Base-by-base conservation (phyloP, 2,888 invertebrate genomes). In the Torymus texanus region DNA sequence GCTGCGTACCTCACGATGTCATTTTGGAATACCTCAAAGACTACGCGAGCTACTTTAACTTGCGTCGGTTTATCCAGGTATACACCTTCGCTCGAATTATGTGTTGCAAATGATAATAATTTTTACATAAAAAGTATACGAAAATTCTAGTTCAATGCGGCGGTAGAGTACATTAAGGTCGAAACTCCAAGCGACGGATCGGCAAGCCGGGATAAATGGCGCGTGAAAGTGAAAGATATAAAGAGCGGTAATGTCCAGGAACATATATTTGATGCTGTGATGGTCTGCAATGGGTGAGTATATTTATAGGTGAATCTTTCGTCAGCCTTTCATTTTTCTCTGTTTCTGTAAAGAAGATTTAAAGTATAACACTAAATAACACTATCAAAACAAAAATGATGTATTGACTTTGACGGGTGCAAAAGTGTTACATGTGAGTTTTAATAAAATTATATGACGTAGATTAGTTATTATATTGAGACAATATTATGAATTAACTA, bases 31-130 rank as follows among this genome's bases (percentile, higher is more conserved):
- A 76, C 29, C 56, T 76, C n/a, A 50, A 62, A 4, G 41, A 70
- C 51, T 76, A 70, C 16, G 50, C 70, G 14, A 18, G 55, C 21
- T 68, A 76, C 16, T 76, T 62, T 2, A 29, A 68, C 41, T 55
- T 76, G 2, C 18, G 67, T 2, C 29, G n/a, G 75, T 89, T 93
- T 86, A 93, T 95, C 82, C 93, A 94, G 91, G 95, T 95, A 63
- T 14, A 66, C 13, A n/a, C 13, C 29, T 41, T 3, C 3, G 11
- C 18, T 51, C 82, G 2, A 10, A 11, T 18, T 16, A 59, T 16
- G n/a, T 51, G 0, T 2, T 29, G 8, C 10, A 41, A 8, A 8
- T n/a, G n/a, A n/a, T n/a, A n/a, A n/a, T n/a, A n/a, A n/a, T 41
- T 13, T 18, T 66, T 53, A 21, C 18, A 13, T 51, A 12, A 11